Conservation (phyloP, 2,113 vertebrate species). For the Bubo bubo region DNA sequence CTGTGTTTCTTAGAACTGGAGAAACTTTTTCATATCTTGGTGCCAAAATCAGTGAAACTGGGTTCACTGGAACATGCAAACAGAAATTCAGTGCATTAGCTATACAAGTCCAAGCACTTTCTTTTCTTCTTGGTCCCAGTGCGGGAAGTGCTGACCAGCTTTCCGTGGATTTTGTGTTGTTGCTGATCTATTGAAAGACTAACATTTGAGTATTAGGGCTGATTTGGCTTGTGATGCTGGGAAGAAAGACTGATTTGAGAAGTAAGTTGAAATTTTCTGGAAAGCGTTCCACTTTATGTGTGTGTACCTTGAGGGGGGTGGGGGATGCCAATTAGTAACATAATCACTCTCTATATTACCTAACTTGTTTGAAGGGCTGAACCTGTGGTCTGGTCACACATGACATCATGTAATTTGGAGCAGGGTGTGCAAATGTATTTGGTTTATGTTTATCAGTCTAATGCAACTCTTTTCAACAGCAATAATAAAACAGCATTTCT, state of each 20-base stretch:
- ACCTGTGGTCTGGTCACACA: neutral
- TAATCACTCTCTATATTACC: neutral
- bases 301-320: accelerated
- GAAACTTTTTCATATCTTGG: neutral
- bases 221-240: neutral
- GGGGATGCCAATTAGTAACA: accelerated
- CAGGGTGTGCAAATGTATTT: neutral
- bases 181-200: neutral
- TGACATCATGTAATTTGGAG: neutral
- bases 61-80: neutral
- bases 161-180: neutral
- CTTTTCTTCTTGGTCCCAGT: neutral
- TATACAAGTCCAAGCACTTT: neutral
- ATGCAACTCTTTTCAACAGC: neutral
- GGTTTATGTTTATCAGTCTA: neutral
- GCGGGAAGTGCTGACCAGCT: neutral
- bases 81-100: neutral
- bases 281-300: neutral
- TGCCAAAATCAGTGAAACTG: conserved; percentile 28
- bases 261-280: neutral
- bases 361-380: neutral
- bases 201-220: neutral
- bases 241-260: neutral
- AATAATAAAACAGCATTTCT: neutral
- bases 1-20: conserved; percentile 15